These are phyloP conservation scores for Glyphotaelius pellucidus DNA, from an alignment of 2,888 invertebrate species.

Conservation along the genomic window DNA sequence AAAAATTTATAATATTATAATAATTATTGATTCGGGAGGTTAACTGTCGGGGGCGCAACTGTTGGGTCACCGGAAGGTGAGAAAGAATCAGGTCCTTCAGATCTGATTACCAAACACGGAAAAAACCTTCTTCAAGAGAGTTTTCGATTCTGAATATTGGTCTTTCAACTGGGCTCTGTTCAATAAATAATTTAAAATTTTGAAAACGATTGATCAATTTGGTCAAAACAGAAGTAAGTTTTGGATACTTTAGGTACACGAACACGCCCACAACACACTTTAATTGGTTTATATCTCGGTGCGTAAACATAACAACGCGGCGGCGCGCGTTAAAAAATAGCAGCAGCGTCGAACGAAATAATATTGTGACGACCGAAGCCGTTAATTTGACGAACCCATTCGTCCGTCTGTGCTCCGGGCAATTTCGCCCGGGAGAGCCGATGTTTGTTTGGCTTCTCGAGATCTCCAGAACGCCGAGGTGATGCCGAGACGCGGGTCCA, in stretches of 20 bases:
- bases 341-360: constrained; percentile 5
- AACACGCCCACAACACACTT: background rate
- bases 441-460: constrained; percentile 44
- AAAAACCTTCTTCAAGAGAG: no score
- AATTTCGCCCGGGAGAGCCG: constrained; percentile 42
- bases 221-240: background rate
- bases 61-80: no score
- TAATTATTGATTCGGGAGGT: no score
- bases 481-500: background rate
- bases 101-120: no score
- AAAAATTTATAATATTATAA: no score
- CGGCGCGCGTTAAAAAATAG: background rate
- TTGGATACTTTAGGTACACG: background rate
- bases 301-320: background rate
- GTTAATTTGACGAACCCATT: constrained; percentile 56
- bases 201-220: no score
- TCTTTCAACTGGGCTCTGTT: no score
- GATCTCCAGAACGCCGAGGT: background rate
- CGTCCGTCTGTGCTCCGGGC: constrained; percentile 41
- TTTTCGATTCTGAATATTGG: no score
- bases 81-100: no score
- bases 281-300: background rate
- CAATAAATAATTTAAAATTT: no score
- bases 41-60: no score
- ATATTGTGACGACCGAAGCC: constrained; percentile 43